Percentiles rank a stretch among this genome's conserved stretches.
These are phyloP conservation scores for Plemyria rubiginata DNA, from an alignment of 2,888 invertebrate genomes.

Conservation along the genomic window DNA sequence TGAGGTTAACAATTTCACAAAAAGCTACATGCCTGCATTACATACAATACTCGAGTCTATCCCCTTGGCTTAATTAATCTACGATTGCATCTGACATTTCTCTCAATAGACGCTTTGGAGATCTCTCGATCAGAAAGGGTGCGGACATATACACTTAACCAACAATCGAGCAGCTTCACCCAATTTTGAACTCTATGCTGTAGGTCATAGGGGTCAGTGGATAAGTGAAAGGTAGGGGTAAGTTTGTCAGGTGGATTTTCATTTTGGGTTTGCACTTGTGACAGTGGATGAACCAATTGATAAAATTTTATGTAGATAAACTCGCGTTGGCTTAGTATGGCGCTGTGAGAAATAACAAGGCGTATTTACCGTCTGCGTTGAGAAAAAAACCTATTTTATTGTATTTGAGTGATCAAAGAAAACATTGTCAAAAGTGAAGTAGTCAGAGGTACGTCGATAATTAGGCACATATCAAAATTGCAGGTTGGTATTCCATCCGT, in stretches of 20 bases:
- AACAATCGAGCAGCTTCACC: neutral
- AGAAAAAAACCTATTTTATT: too few relatives aligned
- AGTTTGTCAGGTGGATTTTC: slow-evolving; percentile 13
- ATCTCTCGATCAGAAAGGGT: slow-evolving; percentile 24
- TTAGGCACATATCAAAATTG: too few relatives aligned
- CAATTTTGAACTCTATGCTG: slow-evolving; percentile 4
- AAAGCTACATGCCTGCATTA: too few relatives aligned
- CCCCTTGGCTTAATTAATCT: neutral
- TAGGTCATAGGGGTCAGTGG: neutral
- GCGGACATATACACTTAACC: neutral
- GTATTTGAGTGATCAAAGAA: too few relatives aligned
- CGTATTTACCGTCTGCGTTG: too few relatives aligned
- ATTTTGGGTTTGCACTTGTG: slow-evolving; percentile 14
- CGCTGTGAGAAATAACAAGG: too few relatives aligned
- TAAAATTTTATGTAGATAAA: neutral
- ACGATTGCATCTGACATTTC: slow-evolving; percentile 23
- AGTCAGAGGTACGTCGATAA: too few relatives aligned
- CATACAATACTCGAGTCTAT: neutral
- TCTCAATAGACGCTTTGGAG: slow-evolving; percentile 32
- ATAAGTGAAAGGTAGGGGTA: neutral
- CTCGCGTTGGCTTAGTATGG: too few relatives aligned
- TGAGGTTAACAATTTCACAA: too few relatives aligned
- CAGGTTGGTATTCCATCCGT: too few relatives aligned
- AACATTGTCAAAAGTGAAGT: too few relatives aligned
- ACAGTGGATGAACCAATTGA: slow-evolving; percentile 11